Evolutionary conservation across 2,113 vertebrate species (phyloP), one percentile per base, ranked within the genome.

Genomic region (Malurus alboscapulatus): DNA sequence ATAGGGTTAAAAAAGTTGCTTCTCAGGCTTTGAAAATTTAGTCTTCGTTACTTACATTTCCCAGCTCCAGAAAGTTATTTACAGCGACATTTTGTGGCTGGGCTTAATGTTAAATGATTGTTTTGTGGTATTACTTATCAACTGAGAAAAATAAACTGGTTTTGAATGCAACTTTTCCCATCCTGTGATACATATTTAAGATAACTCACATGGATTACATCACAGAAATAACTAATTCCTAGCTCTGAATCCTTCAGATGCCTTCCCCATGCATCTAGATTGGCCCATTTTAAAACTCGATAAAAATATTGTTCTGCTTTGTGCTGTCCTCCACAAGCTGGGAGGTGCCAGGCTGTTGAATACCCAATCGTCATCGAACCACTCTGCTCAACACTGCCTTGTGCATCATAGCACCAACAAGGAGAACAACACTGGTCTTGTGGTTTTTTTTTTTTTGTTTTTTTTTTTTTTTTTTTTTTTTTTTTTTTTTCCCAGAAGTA

Each of bases 111-210:
- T 77, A 62, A 91, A 22, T 36, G 19, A 84, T 42, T 17, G 2
- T 82, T 93, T 55, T 88, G 53, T 57, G 72, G 72, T 73, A 65
- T 79, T 88, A 68, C 50, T 72, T 85, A 84, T 73, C 65, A 93
- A 30, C 3, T 66, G 65, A 92, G 59, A 87, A 91, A 92, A 91
- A 89, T 13, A 84, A 34, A 6, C n/a, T 84, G 38, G 17, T 25
- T 94, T 94, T 7, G 7, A 84, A 24, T 32, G n/a, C 18, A 77
- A 29, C 4, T 81, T 94, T 87, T 89, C 47, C 25, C 38, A 59
- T 55, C 18, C 18, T 67, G 16, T 63, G 15, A 32, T 67, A 62
- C 26, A 57, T 76, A 66, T 66, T 78, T 84, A 71, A 92, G 72
- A 81, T 26, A 80, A 84, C 0, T 62, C 71, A 67, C 8, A 38